A percentile compares a stretch with the other conserved stretches of the same genome.
Conservation (phyloP, 2,888 invertebrate species). For the Callyntrura guangdongensis region DNA sequence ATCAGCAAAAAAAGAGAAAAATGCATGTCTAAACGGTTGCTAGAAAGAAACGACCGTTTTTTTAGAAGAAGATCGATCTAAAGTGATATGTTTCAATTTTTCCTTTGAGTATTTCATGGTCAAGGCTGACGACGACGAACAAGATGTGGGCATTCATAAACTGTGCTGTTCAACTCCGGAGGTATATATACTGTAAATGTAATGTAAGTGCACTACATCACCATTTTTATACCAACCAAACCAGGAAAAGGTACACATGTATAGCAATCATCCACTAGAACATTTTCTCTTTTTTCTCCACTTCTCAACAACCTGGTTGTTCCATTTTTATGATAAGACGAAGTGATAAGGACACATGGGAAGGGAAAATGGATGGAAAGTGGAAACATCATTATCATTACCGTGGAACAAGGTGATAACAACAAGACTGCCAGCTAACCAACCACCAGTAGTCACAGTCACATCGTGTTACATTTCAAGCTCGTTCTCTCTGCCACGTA, state of each 20-base stretch:
- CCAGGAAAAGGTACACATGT: not conserved
- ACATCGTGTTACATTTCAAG: not conserved
- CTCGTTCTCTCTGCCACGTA: slow-evolving; percentile 6
- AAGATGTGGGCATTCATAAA: not conserved
- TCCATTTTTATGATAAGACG: slow-evolving; percentile 54
- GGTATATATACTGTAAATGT: not conserved
- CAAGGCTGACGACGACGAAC: slow-evolving; percentile 45
- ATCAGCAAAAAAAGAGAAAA: slow-evolving; percentile 42
- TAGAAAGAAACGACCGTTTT: not conserved
- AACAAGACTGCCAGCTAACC: not conserved
- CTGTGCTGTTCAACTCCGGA: not conserved
- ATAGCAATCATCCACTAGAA: not conserved
- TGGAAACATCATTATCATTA: slow-evolving; percentile 59
- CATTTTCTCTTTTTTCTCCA: not conserved
- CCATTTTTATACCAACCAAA: slow-evolving; percentile 4
- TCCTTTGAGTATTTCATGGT: slow-evolving; percentile 52
- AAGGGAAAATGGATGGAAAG: slow-evolving; percentile 53
- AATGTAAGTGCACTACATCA: not conserved
- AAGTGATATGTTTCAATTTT: slow-evolving; percentile 37
- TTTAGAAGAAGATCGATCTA: slow-evolving; percentile 24
- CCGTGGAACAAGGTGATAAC: slow-evolving; percentile 52
- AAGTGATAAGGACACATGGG: slow-evolving; percentile 51
- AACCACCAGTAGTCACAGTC: not conserved
- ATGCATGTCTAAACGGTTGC: slow-evolving; percentile 9
- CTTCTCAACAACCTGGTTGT: not conserved